These are phyloP conservation scores for Hippocampus kuda DNA, from an alignment of 2,797 vertebrate genomes.

Conservation along the genomic window DNA sequence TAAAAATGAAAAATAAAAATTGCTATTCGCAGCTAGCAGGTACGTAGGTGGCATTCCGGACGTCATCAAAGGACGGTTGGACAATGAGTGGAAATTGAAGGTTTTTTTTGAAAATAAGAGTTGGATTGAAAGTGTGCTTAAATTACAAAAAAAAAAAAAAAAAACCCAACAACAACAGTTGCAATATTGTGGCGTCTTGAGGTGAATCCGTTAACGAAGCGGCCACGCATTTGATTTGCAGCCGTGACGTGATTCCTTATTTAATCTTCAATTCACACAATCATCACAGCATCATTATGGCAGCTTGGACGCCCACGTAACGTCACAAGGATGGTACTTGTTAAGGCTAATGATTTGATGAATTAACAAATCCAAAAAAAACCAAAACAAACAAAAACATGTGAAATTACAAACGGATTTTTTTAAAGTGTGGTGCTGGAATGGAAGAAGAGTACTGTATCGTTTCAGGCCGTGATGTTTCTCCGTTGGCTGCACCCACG, in stretches of 20 bases:
- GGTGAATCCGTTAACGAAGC: not conserved
- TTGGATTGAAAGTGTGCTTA: not conserved
- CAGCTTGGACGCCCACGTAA: not conserved
- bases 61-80: not conserved
- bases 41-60: not conserved
- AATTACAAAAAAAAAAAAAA: not conserved
- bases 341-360: not conserved
- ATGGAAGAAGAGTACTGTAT: not conserved
- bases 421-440: not conserved
- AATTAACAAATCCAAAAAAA: not conserved
- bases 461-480: constrained; percentile 17
- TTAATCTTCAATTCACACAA: not conserved
- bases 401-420: not conserved
- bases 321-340: not conserved
- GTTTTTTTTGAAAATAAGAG: not conserved
- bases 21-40: not conserved
- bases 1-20: not conserved
- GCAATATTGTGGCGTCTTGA: not conserved
- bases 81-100: not conserved
- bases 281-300: not conserved
- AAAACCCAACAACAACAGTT: no score
- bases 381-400: not conserved
- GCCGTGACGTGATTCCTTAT: not conserved
- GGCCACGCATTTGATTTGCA: not conserved
- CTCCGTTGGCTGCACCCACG: constrained; percentile 44